phyloP scores from a whole-genome alignment of 2,797 vertebrate genomes.

The Gymnothorax reevesii region DNA sequence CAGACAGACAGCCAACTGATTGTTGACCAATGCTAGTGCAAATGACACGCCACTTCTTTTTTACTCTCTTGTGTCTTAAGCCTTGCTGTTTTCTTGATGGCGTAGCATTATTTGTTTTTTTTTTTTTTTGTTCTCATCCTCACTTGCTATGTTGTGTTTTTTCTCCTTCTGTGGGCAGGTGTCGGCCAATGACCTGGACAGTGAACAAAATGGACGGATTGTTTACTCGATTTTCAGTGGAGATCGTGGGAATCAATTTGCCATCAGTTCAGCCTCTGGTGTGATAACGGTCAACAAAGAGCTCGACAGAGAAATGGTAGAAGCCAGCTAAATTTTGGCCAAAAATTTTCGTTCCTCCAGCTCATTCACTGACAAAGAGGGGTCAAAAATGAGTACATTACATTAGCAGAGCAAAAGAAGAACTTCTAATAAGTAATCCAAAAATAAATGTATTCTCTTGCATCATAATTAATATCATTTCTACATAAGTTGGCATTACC shows the following conservation, averaged over 20 bases:
- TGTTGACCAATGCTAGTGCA: too few relatives aligned
- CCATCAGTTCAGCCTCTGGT: constrained; percentile 82
- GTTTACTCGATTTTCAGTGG: constrained; percentile 87
- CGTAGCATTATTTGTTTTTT: too few relatives aligned
- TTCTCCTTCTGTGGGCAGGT: constrained; percentile 48
- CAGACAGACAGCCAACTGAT: too few relatives aligned
- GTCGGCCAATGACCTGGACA: constrained; percentile 90
- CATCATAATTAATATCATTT: too few relatives aligned
- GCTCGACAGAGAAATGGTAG: constrained; percentile 87
- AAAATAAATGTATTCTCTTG: too few relatives aligned
- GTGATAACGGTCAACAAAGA: constrained; percentile 91
- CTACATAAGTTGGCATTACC: too few relatives aligned
- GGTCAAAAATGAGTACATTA: neutral
- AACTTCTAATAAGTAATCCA: too few relatives aligned
- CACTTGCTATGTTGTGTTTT: neutral
- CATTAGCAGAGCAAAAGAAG: too few relatives aligned
- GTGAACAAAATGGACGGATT: constrained; percentile 84
- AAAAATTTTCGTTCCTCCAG: neutral
- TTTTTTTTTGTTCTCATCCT: too few relatives aligned
- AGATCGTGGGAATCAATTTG: constrained; percentile 87
- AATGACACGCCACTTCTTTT: too few relatives aligned
- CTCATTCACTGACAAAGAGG: neutral
- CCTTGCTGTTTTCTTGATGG: too few relatives aligned
- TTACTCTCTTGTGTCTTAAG: too few relatives aligned
- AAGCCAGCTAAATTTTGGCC: neutral